Conservation (phyloP, 2,888 invertebrate genomes). For the Drosophila mulleri region DNA sequence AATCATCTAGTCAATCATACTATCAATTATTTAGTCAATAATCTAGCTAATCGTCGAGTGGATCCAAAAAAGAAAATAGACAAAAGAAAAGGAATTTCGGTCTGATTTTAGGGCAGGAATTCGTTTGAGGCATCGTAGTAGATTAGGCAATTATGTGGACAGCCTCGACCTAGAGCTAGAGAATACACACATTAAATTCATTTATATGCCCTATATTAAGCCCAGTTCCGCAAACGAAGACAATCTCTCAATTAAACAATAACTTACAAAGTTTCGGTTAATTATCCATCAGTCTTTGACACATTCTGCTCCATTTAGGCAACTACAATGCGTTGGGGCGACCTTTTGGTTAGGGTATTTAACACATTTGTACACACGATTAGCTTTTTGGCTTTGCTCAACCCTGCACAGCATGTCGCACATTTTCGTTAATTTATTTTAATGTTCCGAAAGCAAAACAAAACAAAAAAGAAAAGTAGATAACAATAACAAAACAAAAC, state of each 20-base stretch:
- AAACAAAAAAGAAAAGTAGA: not conserved
- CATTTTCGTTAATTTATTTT: slow-evolving; percentile 57
- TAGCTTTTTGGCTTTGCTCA: slow-evolving; percentile 30
- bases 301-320: not conserved
- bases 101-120: not conserved
- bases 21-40: not conserved
- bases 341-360: slow-evolving; percentile 24
- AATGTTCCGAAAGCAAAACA: slow-evolving; percentile 18
- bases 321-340: not conserved
- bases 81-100: too few species aligned
- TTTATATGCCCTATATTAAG: too few species aligned
- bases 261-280: not conserved
- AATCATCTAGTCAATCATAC: not conserved
- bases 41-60: not conserved
- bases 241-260: not conserved
- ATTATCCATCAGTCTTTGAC: too few species aligned
- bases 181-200: too few species aligned
- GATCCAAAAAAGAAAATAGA: not conserved
- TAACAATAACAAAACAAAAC: slow-evolving; percentile 8
- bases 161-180: too few species aligned
- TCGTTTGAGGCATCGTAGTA: not conserved
- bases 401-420: slow-evolving; percentile 62
- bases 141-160: too few species aligned
- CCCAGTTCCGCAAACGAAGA: not conserved
- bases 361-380: slow-evolving; percentile 29